Percentiles rank a stretch among this genome's conserved stretches.
phyloP scores from a whole-genome alignment of 1,140 invertebrate genomes.

The Plutomurus gul region DNA sequence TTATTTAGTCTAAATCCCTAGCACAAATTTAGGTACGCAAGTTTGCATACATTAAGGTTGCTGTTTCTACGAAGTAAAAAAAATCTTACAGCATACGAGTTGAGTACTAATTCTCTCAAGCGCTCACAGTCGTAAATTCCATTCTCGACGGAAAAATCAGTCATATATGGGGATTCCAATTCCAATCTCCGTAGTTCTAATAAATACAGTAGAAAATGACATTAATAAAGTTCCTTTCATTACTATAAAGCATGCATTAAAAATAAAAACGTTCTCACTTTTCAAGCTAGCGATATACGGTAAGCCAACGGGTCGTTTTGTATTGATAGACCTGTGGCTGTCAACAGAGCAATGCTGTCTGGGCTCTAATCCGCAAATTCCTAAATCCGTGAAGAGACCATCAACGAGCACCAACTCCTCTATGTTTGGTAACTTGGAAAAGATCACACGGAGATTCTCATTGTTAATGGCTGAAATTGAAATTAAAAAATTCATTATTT shows the following conservation, averaged over 20 bases:
- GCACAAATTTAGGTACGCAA: too few species aligned
- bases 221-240: neutral
- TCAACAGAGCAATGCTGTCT: neutral
- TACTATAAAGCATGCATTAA: neutral
- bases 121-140: neutral
- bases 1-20: too few species aligned
- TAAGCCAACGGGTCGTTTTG: neutral
- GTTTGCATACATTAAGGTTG: too few species aligned
- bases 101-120: neutral
- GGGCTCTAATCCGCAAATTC: neutral
- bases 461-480: too few species aligned
- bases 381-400: constrained; percentile 3
- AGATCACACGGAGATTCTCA: constrained; percentile 17
- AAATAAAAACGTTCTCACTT: neutral
- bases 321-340: neutral
- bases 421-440: neutral
- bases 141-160: constrained; percentile 4
- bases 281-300: constrained; percentile 2
- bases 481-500: too few species aligned
- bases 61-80: too few species aligned
- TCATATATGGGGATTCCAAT: constrained; percentile 1
- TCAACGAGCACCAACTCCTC: neutral
- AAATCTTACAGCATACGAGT: neutral
- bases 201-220: neutral
- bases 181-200: neutral